phyloP scores from a whole-genome alignment of 2,888 invertebrate species.

The Aphidoletes aphidimyza region DNA sequence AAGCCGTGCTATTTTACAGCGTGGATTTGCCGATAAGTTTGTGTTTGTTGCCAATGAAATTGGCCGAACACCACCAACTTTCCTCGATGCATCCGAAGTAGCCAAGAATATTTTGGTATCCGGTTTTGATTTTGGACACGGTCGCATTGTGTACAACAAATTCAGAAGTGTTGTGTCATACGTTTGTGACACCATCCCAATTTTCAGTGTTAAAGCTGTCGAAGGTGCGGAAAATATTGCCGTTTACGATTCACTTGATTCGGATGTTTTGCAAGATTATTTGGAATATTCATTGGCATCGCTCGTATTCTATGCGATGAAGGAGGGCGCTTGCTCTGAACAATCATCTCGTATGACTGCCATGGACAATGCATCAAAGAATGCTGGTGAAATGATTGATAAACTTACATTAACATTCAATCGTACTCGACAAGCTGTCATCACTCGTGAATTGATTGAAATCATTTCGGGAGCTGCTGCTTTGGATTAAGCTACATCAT shows the following conservation, averaged over 20 bases:
- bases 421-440: slow-evolving; percentile 97
- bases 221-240: slow-evolving; percentile 88
- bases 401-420: slow-evolving; percentile 97
- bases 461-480: slow-evolving; percentile 99
- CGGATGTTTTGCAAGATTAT: slow-evolving; percentile 90
- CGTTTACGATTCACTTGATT: slow-evolving; percentile 93
- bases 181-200: slow-evolving; percentile 79
- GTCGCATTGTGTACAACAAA: slow-evolving; percentile 91
- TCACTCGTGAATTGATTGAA: slow-evolving; percentile 97
- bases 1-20: slow-evolving; percentile 83
- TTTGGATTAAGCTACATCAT: slow-evolving; percentile 66
- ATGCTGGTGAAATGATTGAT: slow-evolving; percentile 99
- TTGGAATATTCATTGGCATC: slow-evolving; percentile 95
- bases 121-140: slow-evolving; percentile 86
- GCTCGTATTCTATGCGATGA: slow-evolving; percentile 93
- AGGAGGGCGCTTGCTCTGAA: slow-evolving; percentile 97
- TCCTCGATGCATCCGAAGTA: slow-evolving; percentile 88
- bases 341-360: slow-evolving; percentile 99
- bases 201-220: slow-evolving; percentile 85
- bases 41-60: slow-evolving; percentile 87
- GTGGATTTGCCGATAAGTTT: slow-evolving; percentile 82
- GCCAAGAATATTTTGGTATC: slow-evolving; percentile 82
- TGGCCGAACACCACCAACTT: slow-evolving; percentile 93
- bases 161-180: slow-evolving; percentile 96
- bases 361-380: slow-evolving; percentile 99